phyloP scores from a whole-genome alignment of 2,888 invertebrate genomes.

The Gymnocheta viridis region DNA sequence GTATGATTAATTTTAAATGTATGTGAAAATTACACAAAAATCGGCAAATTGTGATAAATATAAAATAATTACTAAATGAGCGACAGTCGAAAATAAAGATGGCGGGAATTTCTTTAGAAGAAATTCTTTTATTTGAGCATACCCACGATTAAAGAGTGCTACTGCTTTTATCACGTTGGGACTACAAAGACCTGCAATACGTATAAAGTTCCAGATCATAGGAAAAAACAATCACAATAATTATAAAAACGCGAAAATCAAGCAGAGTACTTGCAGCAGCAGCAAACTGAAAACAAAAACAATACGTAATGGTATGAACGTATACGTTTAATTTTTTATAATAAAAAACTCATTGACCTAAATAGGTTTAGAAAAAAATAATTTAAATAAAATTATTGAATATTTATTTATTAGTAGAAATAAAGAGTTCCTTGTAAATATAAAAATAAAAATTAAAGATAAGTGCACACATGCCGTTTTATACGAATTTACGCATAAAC shows the following conservation, averaged over 20 bases:
- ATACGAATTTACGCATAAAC: constrained; percentile 65
- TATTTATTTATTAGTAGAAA: constrained; percentile 10
- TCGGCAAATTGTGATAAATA: background rate
- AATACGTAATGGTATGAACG: constrained; percentile 59
- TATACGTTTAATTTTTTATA: constrained; percentile 47
- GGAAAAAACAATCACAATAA: constrained; percentile 39
- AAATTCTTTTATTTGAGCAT: constrained; percentile 9
- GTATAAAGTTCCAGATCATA: constrained; percentile 41
- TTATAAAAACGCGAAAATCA: constrained; percentile 32
- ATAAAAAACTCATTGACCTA: constrained; percentile 60
- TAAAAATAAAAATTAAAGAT: background rate
- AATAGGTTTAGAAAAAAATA: constrained; percentile 23
- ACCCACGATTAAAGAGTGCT: constrained; percentile 20
- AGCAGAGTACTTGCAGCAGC: constrained; percentile 35
- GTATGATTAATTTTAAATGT: background rate
- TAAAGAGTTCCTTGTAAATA: constrained; percentile 14
- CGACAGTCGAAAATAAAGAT: constrained; percentile 44
- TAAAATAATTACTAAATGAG: background rate
- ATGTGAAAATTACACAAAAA: background rate
- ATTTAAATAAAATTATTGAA: constrained; percentile 16
- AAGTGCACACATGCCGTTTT: constrained; percentile 70
- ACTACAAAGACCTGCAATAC: constrained; percentile 28
- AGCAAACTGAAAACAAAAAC: constrained; percentile 59
- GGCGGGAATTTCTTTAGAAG: constrained; percentile 44
- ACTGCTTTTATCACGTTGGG: constrained; percentile 56